Evolutionary conservation across 2,888 invertebrate genomes (phyloP), one percentile per base, ranked within the genome.

Genomic region (Xestoiulus laeticollis): DNA sequence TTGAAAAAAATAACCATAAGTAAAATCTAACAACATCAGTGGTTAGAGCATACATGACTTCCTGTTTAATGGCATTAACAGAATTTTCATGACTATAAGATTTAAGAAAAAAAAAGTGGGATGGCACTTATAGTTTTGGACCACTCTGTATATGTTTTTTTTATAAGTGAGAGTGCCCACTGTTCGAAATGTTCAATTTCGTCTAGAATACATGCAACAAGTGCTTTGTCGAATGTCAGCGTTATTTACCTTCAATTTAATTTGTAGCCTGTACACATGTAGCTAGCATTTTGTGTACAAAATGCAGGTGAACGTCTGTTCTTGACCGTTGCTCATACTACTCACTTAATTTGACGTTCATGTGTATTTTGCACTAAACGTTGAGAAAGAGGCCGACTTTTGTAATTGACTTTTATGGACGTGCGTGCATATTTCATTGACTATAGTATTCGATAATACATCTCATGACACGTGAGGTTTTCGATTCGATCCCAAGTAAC

Each of bases 181-280:
- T n/a, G n/a, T n/a, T n/a, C n/a, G n/a, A n/a, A n/a, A n/a, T n/a
- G n/a, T n/a, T 59, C 53, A 59, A 59, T 59, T 59, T 59, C 53
- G n/a, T 59, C n/a, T 59, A n/a, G n/a, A n/a, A 59, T 19, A 43
- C 43, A n/a, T 68, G 68, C 68, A 68, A 22, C 68, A 68, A 68
- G 68, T 68, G 22, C 68, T 26, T 10, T 68, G 5, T 22, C 1
- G 22, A 5, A 68, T 68, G 22, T 68, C 68, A 68, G 22, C 26
- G 22, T 68, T 26, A 68, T 68, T 22, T 30, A 78, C 30, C 16
- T 68, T 68, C 26, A 14, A 78, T 30, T 22, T 78, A 30, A 14
- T 78, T 30, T 78, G 68, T 68, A 68, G n/a, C n/a, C 38, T 38
- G 8, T 38, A 38, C 38, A 38, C 8, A 78, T 22, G 14, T 30